Evolutionary conservation across 2,797 vertebrate species (phyloP).

Genomic region (Sternarchorhynchus goeldii): DNA sequence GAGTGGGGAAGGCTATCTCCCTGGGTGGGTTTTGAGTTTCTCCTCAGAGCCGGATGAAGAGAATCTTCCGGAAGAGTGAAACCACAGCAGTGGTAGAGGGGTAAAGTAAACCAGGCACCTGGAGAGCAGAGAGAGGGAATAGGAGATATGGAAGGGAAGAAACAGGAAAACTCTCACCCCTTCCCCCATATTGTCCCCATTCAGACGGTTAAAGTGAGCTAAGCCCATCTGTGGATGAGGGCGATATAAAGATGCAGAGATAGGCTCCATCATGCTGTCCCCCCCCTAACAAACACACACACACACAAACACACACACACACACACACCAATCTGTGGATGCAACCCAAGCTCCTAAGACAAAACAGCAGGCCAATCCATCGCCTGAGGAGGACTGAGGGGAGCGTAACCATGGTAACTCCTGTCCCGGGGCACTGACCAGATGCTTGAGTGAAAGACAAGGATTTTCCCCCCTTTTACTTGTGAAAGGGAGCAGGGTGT

Average conservation of each 20-base stretch:
- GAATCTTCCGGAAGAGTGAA: conserved; percentile 55
- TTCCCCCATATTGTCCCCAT: conserved; percentile 15
- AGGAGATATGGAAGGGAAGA: conserved; percentile 40
- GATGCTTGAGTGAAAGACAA: conserved; percentile 67
- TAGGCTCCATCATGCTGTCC: conserved; percentile 55
- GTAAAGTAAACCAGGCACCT: conserved; percentile 53
- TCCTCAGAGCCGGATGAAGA: conserved; percentile 49
- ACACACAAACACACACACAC: background rate
- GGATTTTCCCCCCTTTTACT: conserved; percentile 52
- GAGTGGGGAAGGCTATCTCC: conserved; percentile 49
- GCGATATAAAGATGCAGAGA: conserved; percentile 67
- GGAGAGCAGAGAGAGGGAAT: conserved; percentile 48
- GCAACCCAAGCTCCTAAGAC: conserved; percentile 57
- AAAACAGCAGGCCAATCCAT: conserved; percentile 58
- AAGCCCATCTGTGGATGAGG: conserved; percentile 40
- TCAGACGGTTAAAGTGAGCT: conserved; percentile 35
- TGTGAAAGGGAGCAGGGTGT: conserved; percentile 20
- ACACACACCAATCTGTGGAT: conserved; percentile 53
- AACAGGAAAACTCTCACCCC: conserved; percentile 9
- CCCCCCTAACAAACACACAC: background rate
- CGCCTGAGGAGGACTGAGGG: conserved; percentile 66
- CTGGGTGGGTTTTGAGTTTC: conserved; percentile 58
- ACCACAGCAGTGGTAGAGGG: conserved; percentile 51
- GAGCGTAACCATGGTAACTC: conserved; percentile 70
- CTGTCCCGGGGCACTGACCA: conserved; percentile 73